These are phyloP conservation scores for Sinella curviseta DNA, from an alignment of 1,140 invertebrate genomes.

Conservation along the genomic window DNA sequence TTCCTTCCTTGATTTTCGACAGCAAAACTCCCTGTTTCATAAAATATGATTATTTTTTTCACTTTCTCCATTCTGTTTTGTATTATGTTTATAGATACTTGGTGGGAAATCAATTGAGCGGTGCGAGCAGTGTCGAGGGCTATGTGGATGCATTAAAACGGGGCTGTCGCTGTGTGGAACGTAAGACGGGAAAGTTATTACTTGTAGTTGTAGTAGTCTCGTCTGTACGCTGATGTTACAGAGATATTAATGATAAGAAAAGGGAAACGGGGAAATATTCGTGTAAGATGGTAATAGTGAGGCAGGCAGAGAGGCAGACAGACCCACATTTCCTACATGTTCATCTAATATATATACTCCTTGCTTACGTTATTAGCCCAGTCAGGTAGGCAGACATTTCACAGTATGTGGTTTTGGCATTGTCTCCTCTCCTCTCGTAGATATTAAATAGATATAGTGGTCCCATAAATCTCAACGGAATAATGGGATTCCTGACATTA, in stretches of 20 bases:
- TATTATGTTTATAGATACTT: slow-evolving; percentile 56
- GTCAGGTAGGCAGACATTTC: neutral
- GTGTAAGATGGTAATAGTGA: neutral
- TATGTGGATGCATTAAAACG: slow-evolving; percentile 58
- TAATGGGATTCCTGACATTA: slow-evolving; percentile 21
- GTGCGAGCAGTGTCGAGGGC: slow-evolving; percentile 62
- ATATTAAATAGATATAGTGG: slow-evolving; percentile 7
- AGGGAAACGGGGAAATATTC: neutral
- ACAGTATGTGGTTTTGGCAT: neutral
- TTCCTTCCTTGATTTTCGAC: neutral
- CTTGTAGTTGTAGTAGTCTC: neutral
- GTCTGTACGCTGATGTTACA: neutral
- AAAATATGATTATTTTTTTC: slow-evolving; percentile 16
- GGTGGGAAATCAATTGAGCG: slow-evolving; percentile 61
- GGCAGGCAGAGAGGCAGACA: no score
- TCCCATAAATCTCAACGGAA: slow-evolving; percentile 16
- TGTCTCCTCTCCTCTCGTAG: neutral
- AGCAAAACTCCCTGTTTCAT: no score
- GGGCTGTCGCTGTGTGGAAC: slow-evolving; percentile 60
- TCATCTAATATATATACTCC: no score
- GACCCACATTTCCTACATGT: no score
- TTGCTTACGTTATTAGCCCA: neutral
- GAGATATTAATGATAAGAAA: neutral
- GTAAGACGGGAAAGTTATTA: slow-evolving; percentile 52
- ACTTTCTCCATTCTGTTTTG: neutral